Evolutionary conservation across 1,140 invertebrate species (phyloP), one percentile per base, ranked within the genome.

Genomic region (Aphelenchoides fujianensis): DNA sequence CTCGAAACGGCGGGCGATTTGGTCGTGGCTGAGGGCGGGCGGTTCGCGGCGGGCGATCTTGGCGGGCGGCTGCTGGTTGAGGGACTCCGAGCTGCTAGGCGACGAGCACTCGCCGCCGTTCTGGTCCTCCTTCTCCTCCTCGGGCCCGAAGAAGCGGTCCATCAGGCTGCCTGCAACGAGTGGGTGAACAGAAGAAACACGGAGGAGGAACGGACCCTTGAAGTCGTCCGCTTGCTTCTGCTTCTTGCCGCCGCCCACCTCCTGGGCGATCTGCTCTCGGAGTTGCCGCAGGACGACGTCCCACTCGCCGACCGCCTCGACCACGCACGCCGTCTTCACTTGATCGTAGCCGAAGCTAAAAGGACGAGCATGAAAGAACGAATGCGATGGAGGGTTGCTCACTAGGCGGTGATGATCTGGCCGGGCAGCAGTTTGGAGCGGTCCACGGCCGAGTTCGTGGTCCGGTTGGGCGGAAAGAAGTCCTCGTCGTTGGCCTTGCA

Each of bases 401-500:
- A 59, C 55, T 7, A 59, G 7, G 55, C 55, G 19, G 55, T 59
- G 28, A 59, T 59, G 55, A 59, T 59, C 23, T 59, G 55, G 28
- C 55, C 55, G 5, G 55, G 5, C 28, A 5, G 5, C 55, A 5
- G 34, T 19, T 5, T 7, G 19, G 23, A 27, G 34, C 55, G 55
- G 34, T 59, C 55, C 7, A 32, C 55, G 34, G 23, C 55, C 19
- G 55, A 30, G 12, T 27, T 59, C 27, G 28, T 59, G 19, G 19
- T 59, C 34, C 19, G 5, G 23, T 59, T 59, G 28, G 55, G 55
- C 23, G 55, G 55, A 19, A 59, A 59, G 55, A 59, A 59, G 19
- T 59, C 55, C 34, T 59, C 55, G 23, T 59, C 55, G 23, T 59
- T 59, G 55, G 55, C 55, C 34, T 59, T 59, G 55, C 55, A 59